phyloP scores from a whole-genome alignment of 2,797 vertebrate species.

The Balearica regulorum region DNA sequence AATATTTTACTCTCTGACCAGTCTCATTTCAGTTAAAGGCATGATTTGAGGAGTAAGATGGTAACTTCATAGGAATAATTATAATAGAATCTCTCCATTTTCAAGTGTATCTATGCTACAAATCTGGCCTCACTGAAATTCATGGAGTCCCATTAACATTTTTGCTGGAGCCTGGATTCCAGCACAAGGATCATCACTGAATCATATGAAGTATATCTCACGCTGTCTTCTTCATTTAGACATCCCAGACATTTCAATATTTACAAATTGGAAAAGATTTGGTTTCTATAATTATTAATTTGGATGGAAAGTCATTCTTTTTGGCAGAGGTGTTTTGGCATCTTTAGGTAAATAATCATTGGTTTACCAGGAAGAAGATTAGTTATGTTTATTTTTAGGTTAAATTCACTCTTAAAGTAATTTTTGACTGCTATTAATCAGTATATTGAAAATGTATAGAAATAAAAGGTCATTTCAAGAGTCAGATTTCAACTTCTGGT shows the following conservation, averaged over 20 bases:
- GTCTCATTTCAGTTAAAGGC: background rate
- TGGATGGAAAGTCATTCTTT: background rate
- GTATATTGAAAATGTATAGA: background rate
- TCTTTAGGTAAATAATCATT: background rate
- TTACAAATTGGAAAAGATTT: background rate
- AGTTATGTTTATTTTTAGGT: conserved; percentile 17
- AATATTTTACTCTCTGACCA: background rate
- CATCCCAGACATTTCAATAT: background rate
- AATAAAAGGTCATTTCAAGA: conserved; percentile 1
- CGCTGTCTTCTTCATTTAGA: background rate
- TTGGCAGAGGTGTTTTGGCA: background rate
- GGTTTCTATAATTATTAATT: background rate
- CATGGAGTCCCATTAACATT: background rate
- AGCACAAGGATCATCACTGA: background rate
- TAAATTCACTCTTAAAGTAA: background rate
- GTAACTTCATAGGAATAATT: background rate
- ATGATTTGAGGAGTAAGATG: background rate
- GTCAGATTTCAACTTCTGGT: background rate
- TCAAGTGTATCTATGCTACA: background rate
- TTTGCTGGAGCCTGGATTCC: background rate
- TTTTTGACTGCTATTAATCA: conserved; percentile 3
- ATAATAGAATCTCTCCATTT: background rate
- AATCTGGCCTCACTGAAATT: background rate
- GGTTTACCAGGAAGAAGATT: conserved; percentile 4
- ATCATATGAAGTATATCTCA: background rate